Evolutionary conservation across 2,797 vertebrate genomes (phyloP).

Genomic region (Semaprochilodus insignis): DNA sequence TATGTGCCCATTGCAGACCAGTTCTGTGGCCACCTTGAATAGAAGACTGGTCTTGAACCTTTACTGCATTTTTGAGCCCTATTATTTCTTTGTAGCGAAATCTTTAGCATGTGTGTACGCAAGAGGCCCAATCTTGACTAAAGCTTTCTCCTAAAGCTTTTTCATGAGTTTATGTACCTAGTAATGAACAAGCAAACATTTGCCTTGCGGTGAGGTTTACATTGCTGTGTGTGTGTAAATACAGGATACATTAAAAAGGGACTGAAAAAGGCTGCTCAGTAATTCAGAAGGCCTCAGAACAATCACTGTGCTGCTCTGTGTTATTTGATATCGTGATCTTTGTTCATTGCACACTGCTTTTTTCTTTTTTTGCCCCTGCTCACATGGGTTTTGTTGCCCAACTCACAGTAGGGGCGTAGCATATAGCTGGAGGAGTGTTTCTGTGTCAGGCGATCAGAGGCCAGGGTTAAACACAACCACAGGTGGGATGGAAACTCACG

Average conservation of each 20-base stretch:
- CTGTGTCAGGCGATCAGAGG: slow-evolving; percentile 60
- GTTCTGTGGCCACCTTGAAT: neutral
- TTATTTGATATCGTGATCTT: neutral
- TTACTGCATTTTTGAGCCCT: neutral
- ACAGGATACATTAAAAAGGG: neutral
- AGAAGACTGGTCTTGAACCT: neutral
- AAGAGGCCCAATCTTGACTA: neutral
- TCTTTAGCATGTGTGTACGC: neutral
- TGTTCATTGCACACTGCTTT: neutral
- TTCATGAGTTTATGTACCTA: neutral
- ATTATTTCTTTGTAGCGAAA: neutral
- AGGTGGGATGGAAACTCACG: slow-evolving; percentile 71
- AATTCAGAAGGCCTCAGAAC: neutral
- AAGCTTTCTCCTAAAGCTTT: neutral
- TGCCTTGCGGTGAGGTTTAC: neutral
- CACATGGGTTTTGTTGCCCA: slow-evolving; percentile 67
- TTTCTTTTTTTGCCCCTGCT: slow-evolving; percentile 22
- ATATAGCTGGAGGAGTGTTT: slow-evolving; percentile 33
- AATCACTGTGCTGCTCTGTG: neutral
- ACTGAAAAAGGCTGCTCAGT: neutral
- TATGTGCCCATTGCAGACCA: neutral
- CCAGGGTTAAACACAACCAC: slow-evolving; percentile 56
- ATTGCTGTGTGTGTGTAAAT: neutral
- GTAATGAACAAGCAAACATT: neutral
- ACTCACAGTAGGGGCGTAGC: slow-evolving; percentile 48